Evolutionary conservation across 2,888 invertebrate genomes (phyloP), one percentile per base, ranked within the genome.

Genomic region (Pandemis cinnamomeana): DNA sequence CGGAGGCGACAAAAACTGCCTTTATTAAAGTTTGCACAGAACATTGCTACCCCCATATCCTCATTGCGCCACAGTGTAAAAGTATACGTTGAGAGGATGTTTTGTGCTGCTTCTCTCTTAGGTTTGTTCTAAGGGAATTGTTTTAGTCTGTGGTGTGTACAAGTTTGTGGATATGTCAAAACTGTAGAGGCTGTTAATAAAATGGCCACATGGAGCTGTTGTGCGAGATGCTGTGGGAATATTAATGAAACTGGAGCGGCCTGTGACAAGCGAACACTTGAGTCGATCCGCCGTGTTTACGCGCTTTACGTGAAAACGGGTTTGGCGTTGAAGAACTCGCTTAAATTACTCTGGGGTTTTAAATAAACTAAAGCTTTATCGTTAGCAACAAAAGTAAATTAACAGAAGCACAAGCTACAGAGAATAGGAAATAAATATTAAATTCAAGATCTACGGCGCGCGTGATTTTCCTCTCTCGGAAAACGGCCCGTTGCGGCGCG

Each of bases 121-220:
- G 78, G 73, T 72, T 75, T 76, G 7, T 51, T 74, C 70, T 67
- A 72, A 75, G 42, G 62, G 72, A 68, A 73, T 71, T 51, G 61
- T 66, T 41, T 44, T 67, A 58, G 70, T 48, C 70, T 72, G 61
- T 66, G 53, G 62, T 58, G 20, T 51, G n/a, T 20, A 20, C 13
- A 60, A 68, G 63, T 13, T 70, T 42, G 66, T 71, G 67, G 69
- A 69, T 69, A 67, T 67, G 69, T 60, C 73, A 69, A 69, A 68
- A 41, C 60, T 73, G 73, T 76, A 62, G 27, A 48, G 53, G 71
- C 36, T 73, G 77, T 77, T 80, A 79, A 81, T 81, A 82, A 82
- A 79, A 80, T 77, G 77, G 77, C 75, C 76, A 67, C 80, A 80
- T 76, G 78, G 74, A 77, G 77, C 79, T 78, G 80, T 71, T 71